Evolutionary conservation across 2,888 invertebrate genomes (phyloP).

Genomic region (Leptinotarsa peninsularis): DNA sequence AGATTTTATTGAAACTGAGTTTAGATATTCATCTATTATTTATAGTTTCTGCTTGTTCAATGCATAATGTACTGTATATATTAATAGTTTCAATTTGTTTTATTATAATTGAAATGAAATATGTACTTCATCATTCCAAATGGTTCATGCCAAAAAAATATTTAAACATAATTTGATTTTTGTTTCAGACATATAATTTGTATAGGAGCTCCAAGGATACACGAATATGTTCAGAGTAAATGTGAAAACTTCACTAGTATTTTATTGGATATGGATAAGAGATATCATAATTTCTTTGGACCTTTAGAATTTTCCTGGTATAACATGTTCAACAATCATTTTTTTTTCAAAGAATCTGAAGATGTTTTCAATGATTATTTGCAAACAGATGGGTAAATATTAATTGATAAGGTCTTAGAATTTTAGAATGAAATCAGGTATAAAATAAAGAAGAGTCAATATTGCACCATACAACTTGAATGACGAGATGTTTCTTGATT

Average conservation of each 20-base stretch:
- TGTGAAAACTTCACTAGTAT: conserved; percentile 70
- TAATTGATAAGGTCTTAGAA: neutral
- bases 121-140: no score
- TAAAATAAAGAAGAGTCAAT: no score
- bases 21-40: no score
- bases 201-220: conserved; percentile 86
- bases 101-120: no score
- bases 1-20: no score
- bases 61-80: no score
- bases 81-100: no score
- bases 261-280: conserved; percentile 84
- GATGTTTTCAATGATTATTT: conserved; percentile 74
- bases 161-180: neutral
- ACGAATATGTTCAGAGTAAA: conserved; percentile 73
- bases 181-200: conserved; percentile 80
- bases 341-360: conserved; percentile 76
- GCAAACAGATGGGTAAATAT: conserved; percentile 68
- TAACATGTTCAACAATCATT: conserved; percentile 92
- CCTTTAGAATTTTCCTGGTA: conserved; percentile 81
- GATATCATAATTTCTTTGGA: conserved; percentile 76
- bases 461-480: neutral
- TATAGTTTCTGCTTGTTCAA: no score
- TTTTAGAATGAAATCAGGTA: neutral
- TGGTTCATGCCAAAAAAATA: no score
- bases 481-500: neutral